phyloP scores from a whole-genome alignment of 2,113 vertebrate species.

The Indicator maculatus region DNA sequence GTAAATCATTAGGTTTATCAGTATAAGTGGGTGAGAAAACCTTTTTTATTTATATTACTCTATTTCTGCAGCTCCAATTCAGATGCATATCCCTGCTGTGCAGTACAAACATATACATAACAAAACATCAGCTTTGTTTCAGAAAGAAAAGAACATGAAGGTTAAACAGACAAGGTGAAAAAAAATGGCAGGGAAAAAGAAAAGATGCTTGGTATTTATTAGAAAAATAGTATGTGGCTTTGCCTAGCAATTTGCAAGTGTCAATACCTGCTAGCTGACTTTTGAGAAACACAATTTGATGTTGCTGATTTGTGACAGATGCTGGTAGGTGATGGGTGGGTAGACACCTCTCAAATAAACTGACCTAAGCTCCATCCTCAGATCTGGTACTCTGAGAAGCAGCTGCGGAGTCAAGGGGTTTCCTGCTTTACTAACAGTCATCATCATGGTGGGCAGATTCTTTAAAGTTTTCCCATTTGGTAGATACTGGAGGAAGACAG shows the following conservation, averaged over 20 bases:
- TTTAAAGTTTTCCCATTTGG: not conserved
- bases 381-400: not conserved
- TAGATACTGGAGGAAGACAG: not conserved
- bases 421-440: not conserved
- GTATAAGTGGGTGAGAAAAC: not conserved
- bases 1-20: conserved; percentile 8
- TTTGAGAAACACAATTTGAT: not conserved
- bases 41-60: not conserved
- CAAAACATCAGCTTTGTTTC: not conserved
- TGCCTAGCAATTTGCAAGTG: not conserved
- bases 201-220: not conserved
- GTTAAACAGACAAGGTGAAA: not conserved
- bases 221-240: not conserved
- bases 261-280: not conserved
- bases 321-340: not conserved
- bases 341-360: not conserved
- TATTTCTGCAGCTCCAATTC: not conserved
- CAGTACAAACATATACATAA: not conserved
- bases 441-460: not conserved
- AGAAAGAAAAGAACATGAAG: not conserved
- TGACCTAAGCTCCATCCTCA: not conserved
- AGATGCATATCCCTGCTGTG: not conserved
- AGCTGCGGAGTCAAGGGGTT: not conserved
- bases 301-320: not conserved
- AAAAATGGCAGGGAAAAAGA: not conserved